These are phyloP conservation scores for Diogma glabrata DNA, from an alignment of 2,888 invertebrate species.

Conservation along the genomic window DNA sequence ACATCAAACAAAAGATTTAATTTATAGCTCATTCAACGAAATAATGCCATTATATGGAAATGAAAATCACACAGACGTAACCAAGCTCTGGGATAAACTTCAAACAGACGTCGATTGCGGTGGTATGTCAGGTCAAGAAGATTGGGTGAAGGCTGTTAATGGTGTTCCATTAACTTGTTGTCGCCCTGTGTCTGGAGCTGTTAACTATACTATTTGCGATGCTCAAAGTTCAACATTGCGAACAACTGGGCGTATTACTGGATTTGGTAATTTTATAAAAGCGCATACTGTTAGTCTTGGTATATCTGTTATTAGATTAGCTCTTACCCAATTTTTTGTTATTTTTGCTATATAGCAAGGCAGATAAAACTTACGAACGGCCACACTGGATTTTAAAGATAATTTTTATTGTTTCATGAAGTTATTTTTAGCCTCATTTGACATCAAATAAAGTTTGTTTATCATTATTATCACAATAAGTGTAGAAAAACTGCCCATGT, in stretches of 20 bases:
- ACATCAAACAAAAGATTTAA: slow-evolving; percentile 41
- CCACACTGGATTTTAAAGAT: too few relatives aligned
- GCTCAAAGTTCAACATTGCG: slow-evolving; percentile 21
- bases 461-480: too few relatives aligned
- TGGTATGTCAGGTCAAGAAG: slow-evolving; percentile 42
- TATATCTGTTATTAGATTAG: too few relatives aligned
- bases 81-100: slow-evolving; percentile 48
- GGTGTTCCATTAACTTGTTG: slow-evolving; percentile 52
- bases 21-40: slow-evolving; percentile 40
- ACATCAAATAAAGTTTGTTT: too few relatives aligned
- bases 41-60: slow-evolving; percentile 40
- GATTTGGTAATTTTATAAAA: slow-evolving; percentile 47
- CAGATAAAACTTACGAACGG: too few relatives aligned
- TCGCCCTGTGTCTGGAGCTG: slow-evolving; percentile 32
- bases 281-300: slow-evolving; percentile 60
- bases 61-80: slow-evolving; percentile 30
- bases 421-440: too few relatives aligned
- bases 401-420: too few relatives aligned
- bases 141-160: slow-evolving; percentile 39
- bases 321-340: too few relatives aligned
- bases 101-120: slow-evolving; percentile 52
- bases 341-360: too few relatives aligned
- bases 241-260: slow-evolving; percentile 40
- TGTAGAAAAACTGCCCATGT: too few relatives aligned
- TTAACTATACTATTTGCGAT: slow-evolving; percentile 37